Conservation (phyloP, 2,888 invertebrate genomes). For the Agrilus mali region DNA sequence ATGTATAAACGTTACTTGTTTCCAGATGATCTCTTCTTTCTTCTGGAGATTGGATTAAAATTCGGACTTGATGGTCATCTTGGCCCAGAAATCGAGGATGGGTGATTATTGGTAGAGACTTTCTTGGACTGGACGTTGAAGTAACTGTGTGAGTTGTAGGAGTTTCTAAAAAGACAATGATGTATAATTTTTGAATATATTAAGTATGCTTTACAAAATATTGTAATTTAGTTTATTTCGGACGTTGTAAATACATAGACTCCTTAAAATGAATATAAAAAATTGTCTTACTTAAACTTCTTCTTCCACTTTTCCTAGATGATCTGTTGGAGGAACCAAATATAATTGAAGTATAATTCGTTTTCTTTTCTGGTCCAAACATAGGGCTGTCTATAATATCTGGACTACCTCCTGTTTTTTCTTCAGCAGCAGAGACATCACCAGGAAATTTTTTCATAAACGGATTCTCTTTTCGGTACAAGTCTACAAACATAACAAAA, state of each 20-base stretch:
- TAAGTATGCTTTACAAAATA: too few relatives aligned
- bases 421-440: conserved; percentile 64
- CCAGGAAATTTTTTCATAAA: conserved; percentile 70
- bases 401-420: conserved; percentile 55
- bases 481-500: conserved; percentile 6
- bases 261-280: too few relatives aligned
- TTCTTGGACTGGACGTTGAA: conserved; percentile 3
- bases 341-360: conserved; percentile 36
- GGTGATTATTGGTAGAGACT: conserved; percentile 25
- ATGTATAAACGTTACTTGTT: conserved; percentile 14
- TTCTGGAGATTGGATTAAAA: conserved; percentile 46
- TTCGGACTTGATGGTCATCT: conserved; percentile 47
- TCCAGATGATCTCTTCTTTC: conserved; percentile 10
- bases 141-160: too few relatives aligned
- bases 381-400: conserved; percentile 52
- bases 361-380: conserved; percentile 39
- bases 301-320: conserved; percentile 18
- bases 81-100: conserved; percentile 37
- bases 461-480: conserved; percentile 43
- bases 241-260: too few relatives aligned
- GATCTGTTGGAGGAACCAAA: conserved; percentile 37
- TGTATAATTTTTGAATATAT: too few relatives aligned
- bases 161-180: too few relatives aligned
- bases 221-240: too few relatives aligned
- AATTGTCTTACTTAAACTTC: background rate